These are phyloP conservation scores for Indicator indicator DNA, from an alignment of 2,113 vertebrate genomes.

Conservation along the genomic window DNA sequence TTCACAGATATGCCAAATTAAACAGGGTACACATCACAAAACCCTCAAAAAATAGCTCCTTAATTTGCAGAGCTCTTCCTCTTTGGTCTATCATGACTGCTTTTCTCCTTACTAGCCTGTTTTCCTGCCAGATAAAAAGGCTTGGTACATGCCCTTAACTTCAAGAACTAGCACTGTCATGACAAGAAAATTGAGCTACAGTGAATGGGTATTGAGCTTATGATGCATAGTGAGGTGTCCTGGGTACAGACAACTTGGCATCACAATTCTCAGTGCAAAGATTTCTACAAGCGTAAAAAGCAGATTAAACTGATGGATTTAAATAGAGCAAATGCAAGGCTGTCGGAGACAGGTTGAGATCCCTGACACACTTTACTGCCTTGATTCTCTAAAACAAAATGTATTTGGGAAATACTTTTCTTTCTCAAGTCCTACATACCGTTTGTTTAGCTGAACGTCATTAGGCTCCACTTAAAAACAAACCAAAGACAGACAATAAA, in stretches of 20 bases:
- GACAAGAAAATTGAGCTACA: neutral
- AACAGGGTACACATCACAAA: neutral
- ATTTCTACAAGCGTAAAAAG: neutral
- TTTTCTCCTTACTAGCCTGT: neutral
- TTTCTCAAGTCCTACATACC: neutral
- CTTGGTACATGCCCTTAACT: neutral
- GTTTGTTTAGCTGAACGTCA: neutral
- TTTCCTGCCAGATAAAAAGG: neutral
- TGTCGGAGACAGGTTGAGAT: neutral
- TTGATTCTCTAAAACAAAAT: neutral
- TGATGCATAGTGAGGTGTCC: neutral
- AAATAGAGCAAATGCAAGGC: neutral
- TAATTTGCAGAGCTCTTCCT: neutral
- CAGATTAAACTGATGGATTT: neutral
- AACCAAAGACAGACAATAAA: neutral
- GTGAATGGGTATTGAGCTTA: accelerated
- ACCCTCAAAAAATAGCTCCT: neutral
- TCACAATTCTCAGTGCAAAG: neutral
- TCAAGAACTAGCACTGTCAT: neutral
- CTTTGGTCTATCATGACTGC: neutral
- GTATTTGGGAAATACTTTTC: neutral
- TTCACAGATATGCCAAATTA: neutral
- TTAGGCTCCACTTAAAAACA: neutral
- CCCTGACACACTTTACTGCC: neutral
- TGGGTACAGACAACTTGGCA: neutral